phyloP scores from a whole-genome alignment of 2,113 vertebrate species.

The Lamprotornis superbus region DNA sequence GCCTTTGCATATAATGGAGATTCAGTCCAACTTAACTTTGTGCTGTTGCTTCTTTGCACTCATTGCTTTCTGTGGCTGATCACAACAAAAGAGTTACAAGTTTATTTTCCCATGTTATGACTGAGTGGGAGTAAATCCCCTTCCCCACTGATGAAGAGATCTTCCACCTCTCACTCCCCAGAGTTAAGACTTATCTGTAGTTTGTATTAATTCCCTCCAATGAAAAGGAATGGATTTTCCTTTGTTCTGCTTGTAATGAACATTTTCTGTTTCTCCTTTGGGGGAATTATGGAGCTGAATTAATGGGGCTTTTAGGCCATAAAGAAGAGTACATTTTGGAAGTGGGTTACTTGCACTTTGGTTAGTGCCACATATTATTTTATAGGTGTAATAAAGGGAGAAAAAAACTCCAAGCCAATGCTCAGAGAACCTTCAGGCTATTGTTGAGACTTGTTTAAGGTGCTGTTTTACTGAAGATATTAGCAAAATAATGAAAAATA shows the following conservation, averaged over 20 bases:
- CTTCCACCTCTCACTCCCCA: neutral
- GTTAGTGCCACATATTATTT: neutral
- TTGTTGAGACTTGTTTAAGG: neutral
- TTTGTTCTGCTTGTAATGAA: constrained; percentile 5
- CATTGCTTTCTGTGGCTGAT: neutral
- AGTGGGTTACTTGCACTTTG: neutral
- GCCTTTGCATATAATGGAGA: neutral
- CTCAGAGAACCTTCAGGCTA: neutral
- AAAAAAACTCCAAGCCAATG: neutral
- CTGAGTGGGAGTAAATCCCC: neutral
- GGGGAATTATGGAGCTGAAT: constrained; percentile 4
- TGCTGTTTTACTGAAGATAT: neutral
- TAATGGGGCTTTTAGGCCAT: constrained; percentile 11
- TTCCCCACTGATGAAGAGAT: neutral
- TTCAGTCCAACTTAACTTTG: neutral
- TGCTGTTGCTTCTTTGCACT: neutral
- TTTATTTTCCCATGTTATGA: neutral
- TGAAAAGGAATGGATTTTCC: neutral
- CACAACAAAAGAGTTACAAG: neutral
- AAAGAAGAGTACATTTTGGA: neutral
- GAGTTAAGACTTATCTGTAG: neutral
- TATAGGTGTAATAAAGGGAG: neutral
- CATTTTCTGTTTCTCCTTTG: neutral
- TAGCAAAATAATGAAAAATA: neutral
- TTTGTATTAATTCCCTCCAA: neutral